Conservation (phyloP, 2,113 vertebrate genomes). For the Paradoxurus hermaphroditus region DNA sequence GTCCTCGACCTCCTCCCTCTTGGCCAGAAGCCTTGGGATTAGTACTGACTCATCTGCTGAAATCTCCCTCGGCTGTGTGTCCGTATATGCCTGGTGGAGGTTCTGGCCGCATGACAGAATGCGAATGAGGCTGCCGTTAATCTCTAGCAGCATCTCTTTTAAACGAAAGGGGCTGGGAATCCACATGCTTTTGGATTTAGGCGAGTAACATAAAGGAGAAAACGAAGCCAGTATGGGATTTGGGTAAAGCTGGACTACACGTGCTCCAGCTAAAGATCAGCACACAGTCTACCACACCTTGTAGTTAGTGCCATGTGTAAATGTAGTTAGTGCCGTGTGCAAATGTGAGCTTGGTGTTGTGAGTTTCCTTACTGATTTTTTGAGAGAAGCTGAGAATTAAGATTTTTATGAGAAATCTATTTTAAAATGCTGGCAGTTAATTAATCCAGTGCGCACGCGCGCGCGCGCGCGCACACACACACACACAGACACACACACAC, state of each 20-base stretch:
- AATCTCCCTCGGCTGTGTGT: neutral
- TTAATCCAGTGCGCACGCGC: neutral
- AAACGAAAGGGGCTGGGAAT: slow-evolving; percentile 36
- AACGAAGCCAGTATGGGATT: neutral
- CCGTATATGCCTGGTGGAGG: neutral
- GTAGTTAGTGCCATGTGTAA: neutral
- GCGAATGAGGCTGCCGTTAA: neutral
- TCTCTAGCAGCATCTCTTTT: neutral
- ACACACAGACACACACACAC: neutral
- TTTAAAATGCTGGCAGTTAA: neutral
- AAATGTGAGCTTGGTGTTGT: neutral
- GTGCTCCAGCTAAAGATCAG: neutral
- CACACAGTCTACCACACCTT: neutral
- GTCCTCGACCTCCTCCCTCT: neutral
- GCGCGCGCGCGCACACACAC: neutral
- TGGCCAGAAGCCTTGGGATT: neutral
- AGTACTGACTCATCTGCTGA: neutral
- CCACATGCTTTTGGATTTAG: neutral
- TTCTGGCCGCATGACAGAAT: neutral
- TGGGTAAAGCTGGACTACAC: neutral
- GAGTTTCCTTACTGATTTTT: neutral
- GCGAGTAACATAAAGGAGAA: neutral
- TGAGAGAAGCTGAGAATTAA: neutral
- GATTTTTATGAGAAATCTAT: neutral
- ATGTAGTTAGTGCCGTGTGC: neutral